These are phyloP conservation scores for Tricholauxania praeusta DNA, from an alignment of 2,888 invertebrate species.

Conservation along the genomic window DNA sequence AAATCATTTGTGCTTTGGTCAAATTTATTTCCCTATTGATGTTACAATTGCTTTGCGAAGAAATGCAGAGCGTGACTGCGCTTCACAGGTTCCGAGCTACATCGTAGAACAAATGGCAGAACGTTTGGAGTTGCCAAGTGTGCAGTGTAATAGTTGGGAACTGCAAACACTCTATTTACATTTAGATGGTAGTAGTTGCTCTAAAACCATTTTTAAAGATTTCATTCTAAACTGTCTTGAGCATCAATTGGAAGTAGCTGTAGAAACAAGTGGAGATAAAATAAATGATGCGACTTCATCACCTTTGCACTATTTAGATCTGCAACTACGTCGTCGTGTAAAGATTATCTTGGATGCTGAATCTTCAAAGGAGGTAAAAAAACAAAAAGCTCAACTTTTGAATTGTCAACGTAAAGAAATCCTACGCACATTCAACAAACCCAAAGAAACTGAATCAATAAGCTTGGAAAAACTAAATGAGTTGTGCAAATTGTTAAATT, in stretches of 20 bases:
- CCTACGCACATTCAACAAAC: constrained; percentile 40
- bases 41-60: constrained; percentile 46
- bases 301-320: constrained; percentile 53
- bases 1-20: constrained; percentile 52
- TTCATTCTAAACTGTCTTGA: constrained; percentile 39
- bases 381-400: constrained; percentile 47
- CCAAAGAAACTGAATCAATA: neutral
- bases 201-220: constrained; percentile 33
- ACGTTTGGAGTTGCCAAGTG: constrained; percentile 55
- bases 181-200: constrained; percentile 17
- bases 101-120: constrained; percentile 56
- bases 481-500: constrained; percentile 10
- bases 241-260: constrained; percentile 40
- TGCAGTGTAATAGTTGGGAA: constrained; percentile 51
- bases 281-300: constrained; percentile 7
- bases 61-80: constrained; percentile 51
- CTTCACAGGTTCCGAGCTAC: constrained; percentile 47
- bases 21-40: constrained; percentile 54
- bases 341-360: constrained; percentile 36
- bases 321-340: constrained; percentile 56
- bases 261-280: neutral
- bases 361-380: constrained; percentile 31
- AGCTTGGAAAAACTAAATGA: constrained; percentile 15
- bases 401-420: constrained; percentile 58
- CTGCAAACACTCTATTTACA: constrained; percentile 46